Evolutionary conservation across 1,140 invertebrate genomes (phyloP), one percentile per base, ranked within the genome.

Genomic region (Dufourea novaeangliae): DNA sequence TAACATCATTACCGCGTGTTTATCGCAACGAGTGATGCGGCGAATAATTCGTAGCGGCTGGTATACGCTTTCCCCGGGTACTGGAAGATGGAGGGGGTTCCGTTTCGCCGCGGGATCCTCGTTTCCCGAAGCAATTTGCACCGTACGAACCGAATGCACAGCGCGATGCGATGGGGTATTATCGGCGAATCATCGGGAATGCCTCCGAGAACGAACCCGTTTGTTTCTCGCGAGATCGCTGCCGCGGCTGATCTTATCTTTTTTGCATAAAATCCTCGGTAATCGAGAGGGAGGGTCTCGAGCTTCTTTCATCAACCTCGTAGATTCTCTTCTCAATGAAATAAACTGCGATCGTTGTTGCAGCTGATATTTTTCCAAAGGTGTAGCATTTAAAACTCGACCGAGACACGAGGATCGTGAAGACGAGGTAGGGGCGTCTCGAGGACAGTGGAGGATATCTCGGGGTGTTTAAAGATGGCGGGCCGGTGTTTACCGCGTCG

Each of bases 391-490:
- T n/a, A n/a, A n/a, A n/a, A n/a, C n/a, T n/a, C n/a, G n/a, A n/a
- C n/a, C n/a, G n/a, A n/a, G n/a, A 17, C 41, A 46, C 22, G n/a
- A 32, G n/a, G n/a, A n/a, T n/a, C 22, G 50, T 11, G 2, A 22
- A 2, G 50, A 25, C 7, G 10, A 10, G 11, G 10, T 37, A 10
- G 50, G n/a, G 1, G 22, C 22, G 22, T n/a, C n/a, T 25, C 11
- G 22, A 73, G 34, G 22, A 44, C 54, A 8, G 22, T 32, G 52
- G 54, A 46, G 59, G 32, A 64, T 68, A 57, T 80, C 64, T 37
- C 66, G 63, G 82, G 83, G 82, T 81, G 82, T 85, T 85, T 85
- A 85, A 85, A 85, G 83, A 85, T 85, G 83, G 83, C 78, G 82
- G 69, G 22, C n/a, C 52, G 46, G 50, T 84, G 83, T 84, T 84